These are phyloP conservation scores for Eilema depressum DNA, from an alignment of 2,888 invertebrate genomes.

Conservation along the genomic window DNA sequence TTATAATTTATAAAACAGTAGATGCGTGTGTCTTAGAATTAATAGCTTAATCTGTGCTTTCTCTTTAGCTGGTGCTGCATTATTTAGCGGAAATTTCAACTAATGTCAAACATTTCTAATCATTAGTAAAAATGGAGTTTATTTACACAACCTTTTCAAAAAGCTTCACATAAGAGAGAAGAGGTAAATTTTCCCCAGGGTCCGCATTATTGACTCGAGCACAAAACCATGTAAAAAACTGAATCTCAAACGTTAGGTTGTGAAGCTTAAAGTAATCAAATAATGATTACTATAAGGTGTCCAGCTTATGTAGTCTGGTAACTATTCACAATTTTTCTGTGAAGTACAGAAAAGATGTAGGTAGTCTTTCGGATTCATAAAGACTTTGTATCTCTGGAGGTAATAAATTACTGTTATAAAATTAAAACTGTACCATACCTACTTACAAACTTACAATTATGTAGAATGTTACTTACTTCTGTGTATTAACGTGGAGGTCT, in stretches of 20 bases:
- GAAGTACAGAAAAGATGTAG: neutral
- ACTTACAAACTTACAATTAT: neutral
- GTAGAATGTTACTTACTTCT: neutral
- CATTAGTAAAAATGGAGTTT: no score
- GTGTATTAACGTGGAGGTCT: neutral
- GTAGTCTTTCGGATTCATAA: no score
- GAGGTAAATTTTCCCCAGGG: neutral
- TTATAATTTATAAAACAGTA: no score
- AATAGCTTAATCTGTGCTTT: no score
- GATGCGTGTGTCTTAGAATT: no score
- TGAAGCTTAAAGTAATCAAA: no score
- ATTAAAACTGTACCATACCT: slow-evolving; percentile 1
- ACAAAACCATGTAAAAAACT: neutral
- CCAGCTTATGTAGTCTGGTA: neutral
- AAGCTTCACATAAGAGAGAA: neutral
- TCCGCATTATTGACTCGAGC: neutral
- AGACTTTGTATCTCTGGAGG: neutral
- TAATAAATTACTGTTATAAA: neutral
- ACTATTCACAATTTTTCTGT: neutral
- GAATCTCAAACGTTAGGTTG: no score
- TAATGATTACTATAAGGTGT: neutral
- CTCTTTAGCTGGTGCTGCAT: neutral
- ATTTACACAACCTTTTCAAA: neutral
- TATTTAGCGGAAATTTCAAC: neutral
- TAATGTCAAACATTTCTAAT: no score